Conservation (phyloP, 2,797 vertebrate genomes). For the Craterocephalus amniculus region DNA sequence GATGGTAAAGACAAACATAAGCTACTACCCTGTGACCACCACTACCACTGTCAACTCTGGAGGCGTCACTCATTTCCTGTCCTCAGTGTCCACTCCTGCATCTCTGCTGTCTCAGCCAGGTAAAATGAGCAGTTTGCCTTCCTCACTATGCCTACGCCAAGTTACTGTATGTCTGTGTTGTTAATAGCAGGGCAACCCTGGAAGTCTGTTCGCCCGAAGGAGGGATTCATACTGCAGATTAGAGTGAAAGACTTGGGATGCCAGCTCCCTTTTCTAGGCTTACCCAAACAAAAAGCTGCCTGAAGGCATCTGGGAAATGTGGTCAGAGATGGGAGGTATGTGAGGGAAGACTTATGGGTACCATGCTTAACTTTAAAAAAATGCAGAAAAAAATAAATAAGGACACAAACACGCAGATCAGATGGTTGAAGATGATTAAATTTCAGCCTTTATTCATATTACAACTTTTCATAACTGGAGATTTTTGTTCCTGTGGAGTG, state of each 20-base stretch:
- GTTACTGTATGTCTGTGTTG: constrained; percentile 14
- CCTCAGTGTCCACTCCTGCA: neutral
- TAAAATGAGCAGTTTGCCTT: constrained; percentile 21
- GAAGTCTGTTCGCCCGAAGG: constrained; percentile 52
- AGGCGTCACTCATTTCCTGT: constrained; percentile 17
- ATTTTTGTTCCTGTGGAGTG: constrained; percentile 21
- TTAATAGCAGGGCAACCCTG: constrained; percentile 40
- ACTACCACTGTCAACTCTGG: constrained; percentile 27
- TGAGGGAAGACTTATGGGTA: constrained; percentile 14
- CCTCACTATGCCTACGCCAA: neutral
- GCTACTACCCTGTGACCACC: too few species aligned
- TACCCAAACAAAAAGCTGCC: constrained; percentile 54
- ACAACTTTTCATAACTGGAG: constrained; percentile 9
- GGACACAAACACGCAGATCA: neutral
- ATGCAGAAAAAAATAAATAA: constrained; percentile 9
- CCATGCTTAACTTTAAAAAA: constrained; percentile 3
- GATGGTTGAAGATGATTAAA: neutral
- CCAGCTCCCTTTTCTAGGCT: constrained; percentile 46
- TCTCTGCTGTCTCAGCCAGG: constrained; percentile 5
- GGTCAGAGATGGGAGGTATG: constrained; percentile 18
- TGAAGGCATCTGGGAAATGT: constrained; percentile 37
- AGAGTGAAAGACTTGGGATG: constrained; percentile 56
- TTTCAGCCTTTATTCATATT: neutral
- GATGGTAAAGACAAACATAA: constrained; percentile 21
- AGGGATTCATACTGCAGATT: constrained; percentile 68